phyloP scores from a whole-genome alignment of 2,113 vertebrate genomes.

The Lasiurus borealis region DNA sequence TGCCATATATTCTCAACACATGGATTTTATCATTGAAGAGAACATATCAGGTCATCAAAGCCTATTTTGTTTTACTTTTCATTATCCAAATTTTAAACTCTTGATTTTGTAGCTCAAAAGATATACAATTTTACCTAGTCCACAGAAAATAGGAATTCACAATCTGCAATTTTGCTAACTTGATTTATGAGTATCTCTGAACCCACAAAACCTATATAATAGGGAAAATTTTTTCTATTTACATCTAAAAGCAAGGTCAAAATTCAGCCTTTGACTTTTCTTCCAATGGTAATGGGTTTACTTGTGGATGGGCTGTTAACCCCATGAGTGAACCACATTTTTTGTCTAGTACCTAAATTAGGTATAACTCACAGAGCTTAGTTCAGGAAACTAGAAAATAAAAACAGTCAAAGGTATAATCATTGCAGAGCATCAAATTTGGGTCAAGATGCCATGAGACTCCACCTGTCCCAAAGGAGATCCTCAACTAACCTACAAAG shows the following conservation, averaged over 20 bases:
- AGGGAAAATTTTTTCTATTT: neutral
- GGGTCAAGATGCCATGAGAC: neutral
- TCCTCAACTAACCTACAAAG: neutral
- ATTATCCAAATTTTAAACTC: conserved; percentile 20
- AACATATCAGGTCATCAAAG: conserved; percentile 20
- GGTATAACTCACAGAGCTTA: neutral
- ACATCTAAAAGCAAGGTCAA: neutral
- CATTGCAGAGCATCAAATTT: neutral
- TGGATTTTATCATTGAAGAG: conserved; percentile 7
- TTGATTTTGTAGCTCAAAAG: neutral
- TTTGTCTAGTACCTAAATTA: neutral
- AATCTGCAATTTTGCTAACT: neutral
- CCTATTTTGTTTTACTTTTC: conserved; percentile 3
- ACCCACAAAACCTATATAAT: neutral
- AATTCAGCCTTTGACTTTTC: neutral
- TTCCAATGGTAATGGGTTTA: neutral
- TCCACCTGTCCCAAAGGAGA: neutral
- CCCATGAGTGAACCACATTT: neutral
- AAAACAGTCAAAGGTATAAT: neutral
- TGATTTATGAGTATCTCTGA: neutral
- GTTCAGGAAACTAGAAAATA: neutral
- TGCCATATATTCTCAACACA: conserved; percentile 8
- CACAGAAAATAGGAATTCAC: conserved; percentile 19
- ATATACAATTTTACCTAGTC: conserved; percentile 11
- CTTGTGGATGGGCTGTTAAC: neutral